Base-by-base conservation (phyloP, 2,113 vertebrate species). In the Elaphurus davidianus region DNA sequence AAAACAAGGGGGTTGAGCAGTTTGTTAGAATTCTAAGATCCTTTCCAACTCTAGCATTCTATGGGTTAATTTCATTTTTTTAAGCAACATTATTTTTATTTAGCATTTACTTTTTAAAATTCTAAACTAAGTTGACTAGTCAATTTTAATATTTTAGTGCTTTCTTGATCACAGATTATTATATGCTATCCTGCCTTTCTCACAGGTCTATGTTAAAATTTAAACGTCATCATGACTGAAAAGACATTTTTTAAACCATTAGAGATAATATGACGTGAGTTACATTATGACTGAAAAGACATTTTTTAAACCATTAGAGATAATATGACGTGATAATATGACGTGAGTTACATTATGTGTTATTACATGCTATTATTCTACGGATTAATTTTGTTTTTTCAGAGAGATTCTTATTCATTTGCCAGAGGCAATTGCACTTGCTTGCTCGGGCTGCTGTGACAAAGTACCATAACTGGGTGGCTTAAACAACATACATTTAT, bases 1-100 rank as follows among this genome's bases (percentile, higher is more conserved):
- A 90, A 94, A 95, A 85, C 36, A 90, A 83, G 55, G 19, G 30
- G 33, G 43, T 30, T 60, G 36, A 82, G 64, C 74, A 92, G 67
- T 83, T 43, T 59, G 74, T 94, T 95, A 74, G 36, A 74, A 74
- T 95, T 93, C 71, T 95, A 90, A 98, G 57, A 84, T 90, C 33
- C 57, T 47, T 93, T 93, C 59, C 71, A 76, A 89, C 36, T 52
- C 43, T 76, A 67, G 55, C 47, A 83, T 52, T 54, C 21, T 60
- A 74, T 94, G 57, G 47, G 87, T 84, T 96, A 23, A 91, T 94
- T 96, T 89, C 13, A 60, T 60, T 94, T 97, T 85, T 76, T 52
- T 82, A 79, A 71, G 57, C 30, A 81, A 97, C 47, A 54, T 95
- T 57, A 88, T 76, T 52, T 90, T 93, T 85, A 84, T 85, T 97